phyloP scores from a whole-genome alignment of 2,888 invertebrate species.

The Icerya purchasi region DNA sequence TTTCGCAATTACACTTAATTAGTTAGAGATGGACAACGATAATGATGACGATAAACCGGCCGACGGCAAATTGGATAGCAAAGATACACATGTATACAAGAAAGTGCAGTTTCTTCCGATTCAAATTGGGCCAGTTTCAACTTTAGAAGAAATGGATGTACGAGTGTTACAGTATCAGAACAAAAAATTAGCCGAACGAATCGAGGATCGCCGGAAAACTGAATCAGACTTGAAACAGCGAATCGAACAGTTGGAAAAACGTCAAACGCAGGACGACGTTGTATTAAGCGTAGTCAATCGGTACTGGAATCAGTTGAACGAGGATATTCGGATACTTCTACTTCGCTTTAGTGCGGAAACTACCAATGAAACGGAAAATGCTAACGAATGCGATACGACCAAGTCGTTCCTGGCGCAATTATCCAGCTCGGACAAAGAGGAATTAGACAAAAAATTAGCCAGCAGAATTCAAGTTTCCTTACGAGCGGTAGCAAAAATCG shows the following conservation, averaged over 20 bases:
- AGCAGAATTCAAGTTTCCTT: constrained; percentile 91
- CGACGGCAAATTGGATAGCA: constrained; percentile 13
- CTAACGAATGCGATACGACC: constrained; percentile 84
- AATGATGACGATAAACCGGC: no score
- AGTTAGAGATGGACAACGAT: no score
- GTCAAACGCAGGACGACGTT: constrained; percentile 91
- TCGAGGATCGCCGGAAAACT: constrained; percentile 75
- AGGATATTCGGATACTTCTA: constrained; percentile 79
- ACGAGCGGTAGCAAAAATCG: constrained; percentile 84
- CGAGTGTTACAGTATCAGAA: constrained; percentile 94
- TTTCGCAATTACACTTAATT: no score
- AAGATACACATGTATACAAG: constrained; percentile 28
- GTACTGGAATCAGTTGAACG: constrained; percentile 91
- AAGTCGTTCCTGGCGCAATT: constrained; percentile 86
- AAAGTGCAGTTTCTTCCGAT: constrained; percentile 87
- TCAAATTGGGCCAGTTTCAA: constrained; percentile 76
- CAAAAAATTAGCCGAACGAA: constrained; percentile 75
- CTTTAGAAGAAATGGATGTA: constrained; percentile 90
- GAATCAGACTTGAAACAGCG: constrained; percentile 72
- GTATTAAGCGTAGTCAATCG: constrained; percentile 93
- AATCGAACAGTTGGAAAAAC: constrained; percentile 80
- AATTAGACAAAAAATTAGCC: constrained; percentile 82
- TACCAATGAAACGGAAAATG: constrained; percentile 84
- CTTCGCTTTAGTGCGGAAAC: constrained; percentile 95
- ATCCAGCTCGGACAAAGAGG: constrained; percentile 94